Base-by-base conservation (phyloP, 2,113 vertebrate genomes). In the Eubucco bourcierii region DNA sequence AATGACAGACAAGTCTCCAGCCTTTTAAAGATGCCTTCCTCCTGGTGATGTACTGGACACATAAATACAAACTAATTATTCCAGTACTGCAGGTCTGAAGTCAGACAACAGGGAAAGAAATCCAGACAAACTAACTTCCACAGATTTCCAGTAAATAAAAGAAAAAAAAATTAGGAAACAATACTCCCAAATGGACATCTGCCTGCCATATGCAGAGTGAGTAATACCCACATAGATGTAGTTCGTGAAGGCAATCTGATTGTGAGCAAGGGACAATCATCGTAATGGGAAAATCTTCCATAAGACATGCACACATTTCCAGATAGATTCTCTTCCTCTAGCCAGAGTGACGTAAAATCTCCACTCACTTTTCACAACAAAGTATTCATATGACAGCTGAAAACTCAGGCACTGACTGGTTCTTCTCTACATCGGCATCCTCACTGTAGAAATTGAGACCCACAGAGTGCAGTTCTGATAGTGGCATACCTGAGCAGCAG, bases 41-140 rank as follows among this genome's bases (percentile, higher is more conserved):
- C 37, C 27, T 50, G 28, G 13, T 16, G 7, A 65, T 66, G 33
- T 3, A 78, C 13, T n/a, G 16, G 34, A 88, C 55, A 67, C 0
- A 0, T n/a, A 87, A 82, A 44, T 15, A 82, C 7, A 47, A 71
- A 84, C 84, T 1, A 90, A 21, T 47, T 82, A 70, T 64, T 88
- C 67, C 73, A 89, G 47, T 53, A 44, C 34, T 72, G 76, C 71
- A 74, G 31, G 47, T 80, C 58, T 76, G 41, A 65, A 72, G 75
- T 34, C 60, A 77, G 47, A 71, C 10, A 21, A 76, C 59, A 86
- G 24, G 24, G 8, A 88, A 59, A 60, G 37, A 77, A 89, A 92
- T 82, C 44, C 72, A 82, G 39, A 41, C 37, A 94, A 83, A 47
- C 33, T 33, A 80, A 71, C 77, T 78, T 71, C 79, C 61, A 87